Base-by-base conservation (phyloP, 1,140 invertebrate species). In the Lepidurus packardi region DNA sequence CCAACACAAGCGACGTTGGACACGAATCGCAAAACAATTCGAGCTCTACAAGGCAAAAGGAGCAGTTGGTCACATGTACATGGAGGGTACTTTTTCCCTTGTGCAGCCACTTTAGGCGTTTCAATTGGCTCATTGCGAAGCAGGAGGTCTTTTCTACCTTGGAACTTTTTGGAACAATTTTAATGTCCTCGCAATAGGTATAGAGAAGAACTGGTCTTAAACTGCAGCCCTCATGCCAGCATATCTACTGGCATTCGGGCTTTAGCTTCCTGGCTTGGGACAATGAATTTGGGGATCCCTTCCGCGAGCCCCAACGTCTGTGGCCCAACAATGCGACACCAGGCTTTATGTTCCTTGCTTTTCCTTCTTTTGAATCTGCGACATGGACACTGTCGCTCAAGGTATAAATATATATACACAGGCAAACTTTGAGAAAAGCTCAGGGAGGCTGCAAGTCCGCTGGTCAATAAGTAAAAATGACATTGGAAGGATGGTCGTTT, bases 101-200 rank as follows among this genome's bases (percentile, higher is more conserved):
- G 8, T 9, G 53, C 16, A 65, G 34, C 2, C 34, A 34, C 34
- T 34, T 34, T 34, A 34, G 1, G 34, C 34, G 2, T 34, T 34
- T 34, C 53, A 65, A 65, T 65, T 65, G 53, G 53, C 53, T 65
- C 53, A 65, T 65, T 65, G 53, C 53, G 53, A 65, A 65, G 53
- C 53, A 65, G 53, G 53, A 13, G 53, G 53, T 65, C 53, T 65
- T 13, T 21, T n/a, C 6, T 21, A n/a, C 21, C 53, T 65, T 16
- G 53, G 16, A 1, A 21, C 13, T 21, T 65, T 16, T 47, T 21
- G n/a, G 21, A 65, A 65, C 53, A 65, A 65, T 65, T 65, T 65
- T 65, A 65, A 65, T 65, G 53, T n/a, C 53, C 53, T 65, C 53
- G 53, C 53, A 65, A 65, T 65, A 21, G 53, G 21, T 65, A 13